Conservation (phyloP, 2,888 invertebrate species). For the Drosophila ezoana region DNA sequence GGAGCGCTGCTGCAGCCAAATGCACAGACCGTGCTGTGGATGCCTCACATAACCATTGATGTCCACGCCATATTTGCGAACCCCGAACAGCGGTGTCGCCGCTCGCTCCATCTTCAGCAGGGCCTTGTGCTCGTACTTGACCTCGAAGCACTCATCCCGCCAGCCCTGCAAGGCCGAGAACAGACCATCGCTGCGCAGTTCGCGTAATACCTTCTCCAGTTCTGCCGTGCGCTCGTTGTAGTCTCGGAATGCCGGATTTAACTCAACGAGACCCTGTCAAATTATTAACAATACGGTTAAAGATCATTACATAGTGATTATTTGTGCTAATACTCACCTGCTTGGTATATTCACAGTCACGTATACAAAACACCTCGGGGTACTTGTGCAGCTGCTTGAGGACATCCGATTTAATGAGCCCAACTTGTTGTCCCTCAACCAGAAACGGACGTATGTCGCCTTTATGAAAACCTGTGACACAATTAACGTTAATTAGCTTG, state of each 20-base stretch:
- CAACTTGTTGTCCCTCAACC: conserved; percentile 95
- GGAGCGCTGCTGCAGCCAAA: conserved; percentile 96
- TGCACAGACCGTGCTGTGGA: conserved; percentile 92
- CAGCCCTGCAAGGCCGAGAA: conserved; percentile 95
- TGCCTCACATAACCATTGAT: conserved; percentile 96
- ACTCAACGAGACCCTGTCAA: conserved; percentile 90
- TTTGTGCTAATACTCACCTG: conserved; percentile 70
- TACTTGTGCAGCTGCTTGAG: conserved; percentile 92
- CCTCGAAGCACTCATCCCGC: conserved; percentile 97
- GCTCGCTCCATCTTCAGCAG: conserved; percentile 94
- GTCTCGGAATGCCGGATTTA: conserved; percentile 94
- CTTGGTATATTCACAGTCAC: conserved; percentile 83
- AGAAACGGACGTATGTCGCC: conserved; percentile 94
- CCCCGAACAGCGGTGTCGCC: conserved; percentile 96
- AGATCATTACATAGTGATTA: conserved; percentile 4
- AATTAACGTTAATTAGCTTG: conserved; percentile 44
- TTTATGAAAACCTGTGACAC: conserved; percentile 88
- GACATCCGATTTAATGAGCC: conserved; percentile 93
- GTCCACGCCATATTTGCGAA: conserved; percentile 96
- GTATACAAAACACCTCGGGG: conserved; percentile 89
- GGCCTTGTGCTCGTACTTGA: conserved; percentile 89
- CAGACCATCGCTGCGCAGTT: conserved; percentile 90
- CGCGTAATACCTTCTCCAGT: conserved; percentile 91
- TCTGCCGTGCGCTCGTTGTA: conserved; percentile 92
- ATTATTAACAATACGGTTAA: conserved; percentile 19